phyloP scores from a whole-genome alignment of 2,797 vertebrate genomes.

The Phaenicophaeus curvirostris region DNA sequence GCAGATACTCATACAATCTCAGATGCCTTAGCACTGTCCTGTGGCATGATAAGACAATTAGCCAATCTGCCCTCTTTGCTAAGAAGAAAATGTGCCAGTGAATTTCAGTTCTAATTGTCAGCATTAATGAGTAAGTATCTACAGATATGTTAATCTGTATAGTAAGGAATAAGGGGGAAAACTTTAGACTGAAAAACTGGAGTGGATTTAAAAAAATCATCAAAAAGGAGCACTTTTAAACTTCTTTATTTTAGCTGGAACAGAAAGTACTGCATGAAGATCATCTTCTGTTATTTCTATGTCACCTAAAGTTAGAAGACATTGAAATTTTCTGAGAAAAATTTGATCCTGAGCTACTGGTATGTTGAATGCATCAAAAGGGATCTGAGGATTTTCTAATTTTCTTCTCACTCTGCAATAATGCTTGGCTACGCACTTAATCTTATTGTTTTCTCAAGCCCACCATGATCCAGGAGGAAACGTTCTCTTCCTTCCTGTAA shows the following conservation, averaged over 20 bases:
- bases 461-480: background rate
- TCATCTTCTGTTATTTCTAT: background rate
- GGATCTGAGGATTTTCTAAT: background rate
- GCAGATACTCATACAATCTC: background rate
- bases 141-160: background rate
- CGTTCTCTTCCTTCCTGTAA: background rate
- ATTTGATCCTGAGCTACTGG: background rate
- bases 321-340: background rate
- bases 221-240: background rate
- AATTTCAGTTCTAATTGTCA: background rate
- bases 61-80: background rate
- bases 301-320: background rate
- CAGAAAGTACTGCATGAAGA: background rate
- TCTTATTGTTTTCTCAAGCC: background rate
- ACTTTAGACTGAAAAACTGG: background rate
- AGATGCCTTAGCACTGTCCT: background rate
- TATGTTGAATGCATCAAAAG: background rate
- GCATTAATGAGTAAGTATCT: background rate
- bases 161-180: background rate
- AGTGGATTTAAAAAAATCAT: rapidly evolving
- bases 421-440: background rate
- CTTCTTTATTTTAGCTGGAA: background rate
- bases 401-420: background rate
- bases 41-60: background rate
- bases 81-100: background rate